Evolutionary conservation across 2,888 invertebrate species (phyloP).

Genomic region (Tetrapedia diversipes): DNA sequence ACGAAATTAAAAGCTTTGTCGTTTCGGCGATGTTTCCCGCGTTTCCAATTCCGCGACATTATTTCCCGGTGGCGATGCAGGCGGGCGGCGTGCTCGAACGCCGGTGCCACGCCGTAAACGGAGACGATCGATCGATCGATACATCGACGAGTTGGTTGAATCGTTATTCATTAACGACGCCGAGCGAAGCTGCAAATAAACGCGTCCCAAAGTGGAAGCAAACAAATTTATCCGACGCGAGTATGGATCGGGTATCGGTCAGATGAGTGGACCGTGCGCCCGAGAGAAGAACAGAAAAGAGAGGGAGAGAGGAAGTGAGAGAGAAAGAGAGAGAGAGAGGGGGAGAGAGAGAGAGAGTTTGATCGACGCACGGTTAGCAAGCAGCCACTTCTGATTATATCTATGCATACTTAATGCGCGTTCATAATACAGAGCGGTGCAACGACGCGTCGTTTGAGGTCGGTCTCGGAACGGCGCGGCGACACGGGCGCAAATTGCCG

Average conservation of each 20-base stretch:
- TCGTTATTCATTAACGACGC: conserved; percentile 11
- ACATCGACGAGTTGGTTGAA: too few relatives aligned
- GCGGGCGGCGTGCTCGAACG: too few relatives aligned
- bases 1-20: conserved; percentile 13
- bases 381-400: conserved; percentile 40
- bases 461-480: conserved; percentile 28
- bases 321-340: too few relatives aligned
- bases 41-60: not conserved
- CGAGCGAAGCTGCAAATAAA: conserved; percentile 7
- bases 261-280: not conserved
- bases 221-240: conserved; percentile 18
- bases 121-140: not conserved
- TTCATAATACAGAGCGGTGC: conserved; percentile 31
- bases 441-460: conserved; percentile 29
- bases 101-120: too few relatives aligned
- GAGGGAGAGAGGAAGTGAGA: too few relatives aligned
- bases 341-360: conserved; percentile 29
- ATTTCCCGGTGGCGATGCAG: not conserved
- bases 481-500: conserved; percentile 39
- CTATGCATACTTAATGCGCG: conserved; percentile 53
- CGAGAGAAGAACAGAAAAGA: too few relatives aligned
- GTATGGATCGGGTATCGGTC: not conserved
- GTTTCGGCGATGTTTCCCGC: not conserved
- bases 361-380: conserved; percentile 34
- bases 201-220: not conserved